These are phyloP conservation scores for Heliconius eleuchia DNA, from an alignment of 1,140 invertebrate genomes.

Conservation along the genomic window DNA sequence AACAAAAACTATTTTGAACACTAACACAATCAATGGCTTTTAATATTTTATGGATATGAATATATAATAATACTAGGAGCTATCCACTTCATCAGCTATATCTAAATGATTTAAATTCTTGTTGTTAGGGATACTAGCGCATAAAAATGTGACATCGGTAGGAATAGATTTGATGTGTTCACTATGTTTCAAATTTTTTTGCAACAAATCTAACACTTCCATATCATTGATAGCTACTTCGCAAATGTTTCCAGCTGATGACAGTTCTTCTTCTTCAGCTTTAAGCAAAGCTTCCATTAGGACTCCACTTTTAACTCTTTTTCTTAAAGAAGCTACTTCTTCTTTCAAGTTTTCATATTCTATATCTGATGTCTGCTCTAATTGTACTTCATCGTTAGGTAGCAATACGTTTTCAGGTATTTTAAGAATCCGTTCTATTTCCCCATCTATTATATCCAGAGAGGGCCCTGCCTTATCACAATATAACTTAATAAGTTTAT, in stretches of 20 bases:
- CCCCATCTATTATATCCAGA: slow-evolving; percentile 60
- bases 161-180: slow-evolving; percentile 54
- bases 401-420: slow-evolving; percentile 67
- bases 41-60: too few relatives aligned
- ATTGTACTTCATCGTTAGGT: slow-evolving; percentile 67
- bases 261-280: slow-evolving; percentile 67
- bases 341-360: slow-evolving; percentile 64
- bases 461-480: slow-evolving; percentile 63
- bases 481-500: slow-evolving; percentile 66
- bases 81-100: slow-evolving; percentile 36
- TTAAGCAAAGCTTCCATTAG: slow-evolving; percentile 70
- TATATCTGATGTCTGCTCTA: slow-evolving; percentile 57
- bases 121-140: slow-evolving; percentile 61
- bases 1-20: too few relatives aligned
- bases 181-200: slow-evolving; percentile 53
- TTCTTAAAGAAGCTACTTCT: slow-evolving; percentile 58
- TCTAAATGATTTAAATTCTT: slow-evolving; percentile 40
- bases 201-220: slow-evolving; percentile 63
- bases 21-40: too few relatives aligned
- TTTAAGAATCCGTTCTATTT: slow-evolving; percentile 64
- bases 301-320: slow-evolving; percentile 63
- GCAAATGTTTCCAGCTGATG: slow-evolving; percentile 62
- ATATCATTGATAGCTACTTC: slow-evolving; percentile 72
- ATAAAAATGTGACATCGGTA: slow-evolving; percentile 59
- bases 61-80: not conserved